Evolutionary conservation across 2,888 invertebrate species (phyloP).

Genomic region (Ceriagrion tenellum): DNA sequence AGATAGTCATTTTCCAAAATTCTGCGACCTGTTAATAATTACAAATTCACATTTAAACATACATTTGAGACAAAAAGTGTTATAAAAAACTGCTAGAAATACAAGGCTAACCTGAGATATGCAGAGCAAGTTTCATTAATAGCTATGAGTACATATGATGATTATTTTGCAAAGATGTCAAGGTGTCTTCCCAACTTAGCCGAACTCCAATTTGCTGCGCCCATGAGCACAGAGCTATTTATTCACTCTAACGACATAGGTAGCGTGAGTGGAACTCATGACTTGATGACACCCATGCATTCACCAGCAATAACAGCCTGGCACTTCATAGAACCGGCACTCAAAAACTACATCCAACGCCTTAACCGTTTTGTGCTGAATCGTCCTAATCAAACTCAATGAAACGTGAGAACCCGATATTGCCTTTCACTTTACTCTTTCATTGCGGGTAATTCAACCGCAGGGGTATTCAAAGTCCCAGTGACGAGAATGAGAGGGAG

Average conservation of each 20-base stretch:
- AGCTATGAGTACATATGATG: too few relatives aligned
- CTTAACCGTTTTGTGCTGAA: neutral
- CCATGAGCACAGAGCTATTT: neutral
- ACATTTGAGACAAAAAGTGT: too few relatives aligned
- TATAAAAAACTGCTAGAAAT: too few relatives aligned
- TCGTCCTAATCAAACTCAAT: slow-evolving; percentile 21
- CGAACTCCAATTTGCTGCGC: neutral
- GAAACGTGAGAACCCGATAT: slow-evolving; percentile 10
- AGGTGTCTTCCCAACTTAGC: too few relatives aligned
- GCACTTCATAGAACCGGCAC: slow-evolving; percentile 10
- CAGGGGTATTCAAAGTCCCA: neutral
- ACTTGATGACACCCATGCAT: neutral
- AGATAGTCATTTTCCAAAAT: too few relatives aligned
- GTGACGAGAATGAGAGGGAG: neutral
- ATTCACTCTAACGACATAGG: neutral
- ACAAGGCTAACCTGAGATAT: too few relatives aligned
- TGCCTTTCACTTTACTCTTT: slow-evolving; percentile 4
- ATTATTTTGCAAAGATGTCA: too few relatives aligned
- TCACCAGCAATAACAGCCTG: neutral
- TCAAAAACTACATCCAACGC: neutral
- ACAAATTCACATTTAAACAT: too few relatives aligned
- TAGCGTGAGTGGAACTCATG: neutral
- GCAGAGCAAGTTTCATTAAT: too few relatives aligned
- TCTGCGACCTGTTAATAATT: too few relatives aligned
- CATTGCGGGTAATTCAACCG: neutral